These are phyloP conservation scores for Myiagra hebetior DNA, from an alignment of 2,113 vertebrate genomes.

Conservation along the genomic window DNA sequence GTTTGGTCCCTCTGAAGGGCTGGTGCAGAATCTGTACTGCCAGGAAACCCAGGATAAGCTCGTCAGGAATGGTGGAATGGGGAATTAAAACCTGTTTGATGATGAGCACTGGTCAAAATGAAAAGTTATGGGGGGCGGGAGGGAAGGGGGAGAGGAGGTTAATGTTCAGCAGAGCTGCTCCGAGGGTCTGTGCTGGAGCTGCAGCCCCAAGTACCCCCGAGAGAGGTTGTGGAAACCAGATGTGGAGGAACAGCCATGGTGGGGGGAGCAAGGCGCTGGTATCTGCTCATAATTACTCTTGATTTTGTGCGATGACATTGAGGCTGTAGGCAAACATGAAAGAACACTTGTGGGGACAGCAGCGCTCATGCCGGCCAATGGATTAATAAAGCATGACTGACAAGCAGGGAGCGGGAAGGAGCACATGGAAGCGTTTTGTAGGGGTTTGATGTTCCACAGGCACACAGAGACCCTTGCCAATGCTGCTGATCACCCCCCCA, in stretches of 20 bases:
- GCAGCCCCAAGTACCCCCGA: background rate
- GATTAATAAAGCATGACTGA: conserved; percentile 74
- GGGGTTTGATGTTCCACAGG: conserved; percentile 70
- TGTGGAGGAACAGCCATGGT: conserved; percentile 71
- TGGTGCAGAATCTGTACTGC: background rate
- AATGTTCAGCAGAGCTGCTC: background rate
- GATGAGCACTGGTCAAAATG: background rate
- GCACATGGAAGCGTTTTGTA: conserved; percentile 79
- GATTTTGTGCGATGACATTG: conserved; percentile 83
- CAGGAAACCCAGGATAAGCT: accelerated
- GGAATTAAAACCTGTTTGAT: background rate
- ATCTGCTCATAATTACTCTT: conserved; percentile 91
- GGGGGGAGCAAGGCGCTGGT: conserved; percentile 28
- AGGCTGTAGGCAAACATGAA: conserved; percentile 80
- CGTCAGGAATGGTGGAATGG: background rate
- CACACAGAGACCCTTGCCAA: background rate
- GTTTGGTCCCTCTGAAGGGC: background rate
- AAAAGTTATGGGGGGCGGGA: background rate
- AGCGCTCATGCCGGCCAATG: conserved; percentile 3
- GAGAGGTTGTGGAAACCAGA: conserved; percentile 86
- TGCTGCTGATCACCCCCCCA: background rate
- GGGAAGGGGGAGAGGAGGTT: background rate
- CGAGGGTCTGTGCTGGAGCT: background rate
- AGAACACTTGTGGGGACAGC: conserved; percentile 72
- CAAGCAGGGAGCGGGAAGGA: background rate